Base-by-base conservation (phyloP, 2,888 invertebrate species). In the Drosophila anomelani region DNA sequence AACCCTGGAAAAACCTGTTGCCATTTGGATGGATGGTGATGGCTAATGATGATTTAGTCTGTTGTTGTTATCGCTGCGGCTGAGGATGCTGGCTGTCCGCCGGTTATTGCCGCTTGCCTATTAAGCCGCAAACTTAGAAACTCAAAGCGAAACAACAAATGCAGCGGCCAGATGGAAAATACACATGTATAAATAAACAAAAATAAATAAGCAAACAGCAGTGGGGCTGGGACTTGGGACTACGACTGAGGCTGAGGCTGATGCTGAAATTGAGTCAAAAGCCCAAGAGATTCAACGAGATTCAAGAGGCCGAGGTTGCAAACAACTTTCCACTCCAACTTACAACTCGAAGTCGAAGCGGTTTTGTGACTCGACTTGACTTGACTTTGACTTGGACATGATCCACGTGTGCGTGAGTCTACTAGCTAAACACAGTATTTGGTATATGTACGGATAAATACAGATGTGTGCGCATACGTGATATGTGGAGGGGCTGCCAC, bases 261-360 rank as follows among this genome's bases (percentile, higher is more conserved):
- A 64, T 79, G 69, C 79, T 80, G 75, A 83, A 85, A 85, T 85
- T 86, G 81, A 85, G 83, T 85, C 83, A 83, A 84, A 83, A 81
- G 76, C 75, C 81, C 77, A 69, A 78, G 79, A 82, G 77, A 79
- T 75, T 75, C 69, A 58, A 60, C 67, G 49, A 53, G 66, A 71
- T 71, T 55, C 56, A 75, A 54, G 60, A 60, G 64, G 66, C 66
- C 49, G 68, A 36, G 77, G 54, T 62, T 74, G 74, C 74, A 79
- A 86, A 85, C 85, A 85, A 86, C 85, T 85, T 85, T 85, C 85
- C 87, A 85, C 78, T 75, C 68, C 57, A 64, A 38, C 54, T 55
- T 75, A 60, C 57, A 57, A 47, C 54, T 49, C 69, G 39, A 44
- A 41, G 46, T 6, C 47, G 47, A 17, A 54, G 58, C 71, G 17